These are phyloP conservation scores for Xestia xanthographa DNA, from an alignment of 2,888 invertebrate species.

Conservation along the genomic window DNA sequence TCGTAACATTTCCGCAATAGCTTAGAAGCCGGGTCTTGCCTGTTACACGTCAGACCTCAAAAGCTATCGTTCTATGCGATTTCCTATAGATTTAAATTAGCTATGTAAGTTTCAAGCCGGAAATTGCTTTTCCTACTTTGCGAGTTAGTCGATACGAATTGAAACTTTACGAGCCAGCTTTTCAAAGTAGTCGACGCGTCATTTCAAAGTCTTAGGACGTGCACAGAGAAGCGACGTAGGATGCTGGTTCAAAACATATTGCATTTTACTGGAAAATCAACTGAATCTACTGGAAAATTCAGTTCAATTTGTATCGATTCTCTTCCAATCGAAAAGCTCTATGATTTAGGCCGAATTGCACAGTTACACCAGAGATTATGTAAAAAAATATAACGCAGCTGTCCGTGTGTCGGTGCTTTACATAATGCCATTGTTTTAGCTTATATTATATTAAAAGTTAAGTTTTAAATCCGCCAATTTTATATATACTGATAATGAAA, in stretches of 20 bases:
- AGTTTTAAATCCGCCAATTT: constrained; percentile 72
- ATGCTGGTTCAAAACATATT: constrained; percentile 17
- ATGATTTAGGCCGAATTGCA: constrained; percentile 63
- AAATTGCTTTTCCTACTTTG: constrained; percentile 64
- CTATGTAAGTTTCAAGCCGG: constrained; percentile 67
- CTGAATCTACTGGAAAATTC: constrained; percentile 6
- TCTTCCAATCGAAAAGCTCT: constrained; percentile 55
- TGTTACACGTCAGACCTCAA: constrained; percentile 73
- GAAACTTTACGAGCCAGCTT: constrained; percentile 48
- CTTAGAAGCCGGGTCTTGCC: constrained; percentile 78
- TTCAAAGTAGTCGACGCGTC: constrained; percentile 40
- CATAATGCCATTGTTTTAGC: constrained; percentile 77
- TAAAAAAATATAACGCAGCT: constrained; percentile 69
- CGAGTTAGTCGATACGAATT: constrained; percentile 48
- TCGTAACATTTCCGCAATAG: constrained; percentile 54
- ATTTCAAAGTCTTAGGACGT: constrained; percentile 20
- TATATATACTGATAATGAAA: constrained; percentile 56
- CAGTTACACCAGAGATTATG: constrained; percentile 72
- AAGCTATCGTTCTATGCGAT: constrained; percentile 65
- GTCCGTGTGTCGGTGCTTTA: constrained; percentile 73
- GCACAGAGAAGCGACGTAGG: background rate
- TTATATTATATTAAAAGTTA: constrained; percentile 64
- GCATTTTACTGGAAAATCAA: constrained; percentile 25
- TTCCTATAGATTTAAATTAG: constrained; percentile 71
- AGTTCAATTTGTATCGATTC: constrained; percentile 46